Conservation (phyloP, 2,113 vertebrate genomes). For the Gracilinanus agilis region DNA sequence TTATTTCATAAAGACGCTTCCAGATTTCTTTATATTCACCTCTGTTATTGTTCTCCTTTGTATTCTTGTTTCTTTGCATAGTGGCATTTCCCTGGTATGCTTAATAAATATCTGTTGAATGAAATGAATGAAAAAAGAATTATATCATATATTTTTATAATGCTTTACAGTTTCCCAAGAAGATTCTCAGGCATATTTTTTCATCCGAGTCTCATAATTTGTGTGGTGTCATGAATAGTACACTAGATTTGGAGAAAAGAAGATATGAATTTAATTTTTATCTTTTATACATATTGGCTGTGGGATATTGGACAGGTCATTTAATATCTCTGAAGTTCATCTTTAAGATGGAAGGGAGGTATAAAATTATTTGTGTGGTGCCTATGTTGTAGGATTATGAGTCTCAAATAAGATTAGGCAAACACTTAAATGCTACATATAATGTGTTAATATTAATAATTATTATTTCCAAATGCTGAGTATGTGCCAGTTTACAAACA, state of each 20-base stretch:
- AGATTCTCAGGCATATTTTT: no score
- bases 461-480: no score
- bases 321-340: no score
- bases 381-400: not conserved
- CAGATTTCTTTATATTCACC: not conserved
- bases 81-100: not conserved
- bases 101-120: not conserved
- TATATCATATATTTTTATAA: not conserved
- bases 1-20: not conserved
- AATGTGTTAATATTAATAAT: not conserved
- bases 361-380: not conserved
- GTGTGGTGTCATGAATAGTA: no score
- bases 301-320: no score
- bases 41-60: not conserved
- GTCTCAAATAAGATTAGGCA: not conserved
- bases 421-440: not conserved
- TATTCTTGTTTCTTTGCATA: not conserved
- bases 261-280: no score
- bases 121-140: not conserved
- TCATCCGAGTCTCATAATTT: no score
- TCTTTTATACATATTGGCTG: no score
- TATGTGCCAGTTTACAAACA: not conserved
- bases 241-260: no score
- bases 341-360: no score
- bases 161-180: not conserved